Evolutionary conservation across 2,113 vertebrate genomes (phyloP).

Genomic region (Arothron firmamentum): DNA sequence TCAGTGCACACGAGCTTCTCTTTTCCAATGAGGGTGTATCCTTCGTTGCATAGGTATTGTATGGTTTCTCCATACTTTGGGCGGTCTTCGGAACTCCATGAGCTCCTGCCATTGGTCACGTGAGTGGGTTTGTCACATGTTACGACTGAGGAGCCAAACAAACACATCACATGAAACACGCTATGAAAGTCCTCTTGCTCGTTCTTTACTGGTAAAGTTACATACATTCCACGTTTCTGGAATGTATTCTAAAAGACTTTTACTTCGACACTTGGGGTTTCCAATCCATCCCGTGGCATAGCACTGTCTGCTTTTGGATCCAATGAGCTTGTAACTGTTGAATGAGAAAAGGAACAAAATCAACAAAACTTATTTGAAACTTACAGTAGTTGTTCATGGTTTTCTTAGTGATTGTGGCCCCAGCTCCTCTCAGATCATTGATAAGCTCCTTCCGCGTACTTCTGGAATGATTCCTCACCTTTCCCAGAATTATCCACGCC

Average conservation of each 20-base stretch:
- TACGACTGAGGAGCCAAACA: slow-evolving; percentile 38
- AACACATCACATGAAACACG: neutral
- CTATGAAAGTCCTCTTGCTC: neutral
- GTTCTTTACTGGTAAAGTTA: too few relatives aligned
- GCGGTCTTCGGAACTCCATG: fast-evolving
- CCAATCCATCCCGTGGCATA: slow-evolving; percentile 43
- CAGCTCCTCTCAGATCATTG: too few relatives aligned
- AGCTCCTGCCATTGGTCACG: slow-evolving; percentile 29
- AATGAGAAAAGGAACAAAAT: neutral
- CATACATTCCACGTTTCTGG: too few relatives aligned
- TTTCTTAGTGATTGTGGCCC: too few relatives aligned
- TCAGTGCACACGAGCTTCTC: slow-evolving; percentile 20
- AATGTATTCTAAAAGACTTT: slow-evolving; percentile 14
- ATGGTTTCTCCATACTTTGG: slow-evolving; percentile 32
- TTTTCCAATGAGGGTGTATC: slow-evolving; percentile 45
- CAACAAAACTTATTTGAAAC: neutral
- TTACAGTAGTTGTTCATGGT: too few relatives aligned
- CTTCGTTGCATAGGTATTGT: slow-evolving; percentile 40
- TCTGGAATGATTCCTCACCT: too few relatives aligned
- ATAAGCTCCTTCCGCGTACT: too few relatives aligned
- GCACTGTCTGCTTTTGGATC: slow-evolving; percentile 47
- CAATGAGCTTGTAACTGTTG: slow-evolving; percentile 51
- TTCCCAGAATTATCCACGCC: too few relatives aligned
- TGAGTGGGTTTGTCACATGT: slow-evolving; percentile 18
- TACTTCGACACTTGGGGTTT: slow-evolving; percentile 39